These are phyloP conservation scores for Heliconius erato DNA, from an alignment of 2,888 invertebrate species.

Conservation along the genomic window DNA sequence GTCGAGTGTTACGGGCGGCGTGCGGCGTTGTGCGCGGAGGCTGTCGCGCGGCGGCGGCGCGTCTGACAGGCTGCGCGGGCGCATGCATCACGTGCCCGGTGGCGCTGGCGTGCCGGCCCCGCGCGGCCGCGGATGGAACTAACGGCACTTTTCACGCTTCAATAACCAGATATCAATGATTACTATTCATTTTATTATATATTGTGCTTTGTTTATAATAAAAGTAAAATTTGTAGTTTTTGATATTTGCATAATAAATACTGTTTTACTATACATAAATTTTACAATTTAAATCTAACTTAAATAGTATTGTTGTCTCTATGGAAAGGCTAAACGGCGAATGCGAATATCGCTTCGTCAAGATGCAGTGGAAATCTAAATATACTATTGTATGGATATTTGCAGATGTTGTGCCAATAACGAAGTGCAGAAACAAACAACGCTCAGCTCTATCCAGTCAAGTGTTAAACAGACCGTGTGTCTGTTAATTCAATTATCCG, in stretches of 20 bases:
- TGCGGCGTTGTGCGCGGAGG: conserved; percentile 75
- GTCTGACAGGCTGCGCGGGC: conserved; percentile 78
- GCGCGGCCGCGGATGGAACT: conserved; percentile 68
- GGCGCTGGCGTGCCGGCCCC: conserved; percentile 73
- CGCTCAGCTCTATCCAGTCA: conserved; percentile 38
- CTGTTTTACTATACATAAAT: not conserved
- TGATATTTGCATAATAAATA: not conserved
- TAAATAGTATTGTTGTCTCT: not conserved
- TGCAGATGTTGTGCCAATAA: conserved; percentile 39
- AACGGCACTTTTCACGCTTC: conserved; percentile 76
- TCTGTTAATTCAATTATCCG: conserved; percentile 29
- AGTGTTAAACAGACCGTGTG: conserved; percentile 35
- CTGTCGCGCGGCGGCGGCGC: conserved; percentile 77
- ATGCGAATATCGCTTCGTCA: not conserved
- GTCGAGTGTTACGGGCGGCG: conserved; percentile 68
- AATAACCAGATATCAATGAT: conserved; percentile 56
- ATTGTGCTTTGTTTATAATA: conserved; percentile 19
- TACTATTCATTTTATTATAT: conserved; percentile 38
- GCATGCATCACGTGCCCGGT: conserved; percentile 81
- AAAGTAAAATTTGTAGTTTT: not conserved
- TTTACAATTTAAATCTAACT: not conserved
- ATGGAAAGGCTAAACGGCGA: not conserved
- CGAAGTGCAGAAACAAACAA: conserved; percentile 41
- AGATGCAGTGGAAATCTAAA: conserved; percentile 7
- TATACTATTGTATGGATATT: conserved; percentile 30